These are phyloP conservation scores for Drosophila littoralis DNA, from an alignment of 1,140 invertebrate genomes.

Conservation along the genomic window DNA sequence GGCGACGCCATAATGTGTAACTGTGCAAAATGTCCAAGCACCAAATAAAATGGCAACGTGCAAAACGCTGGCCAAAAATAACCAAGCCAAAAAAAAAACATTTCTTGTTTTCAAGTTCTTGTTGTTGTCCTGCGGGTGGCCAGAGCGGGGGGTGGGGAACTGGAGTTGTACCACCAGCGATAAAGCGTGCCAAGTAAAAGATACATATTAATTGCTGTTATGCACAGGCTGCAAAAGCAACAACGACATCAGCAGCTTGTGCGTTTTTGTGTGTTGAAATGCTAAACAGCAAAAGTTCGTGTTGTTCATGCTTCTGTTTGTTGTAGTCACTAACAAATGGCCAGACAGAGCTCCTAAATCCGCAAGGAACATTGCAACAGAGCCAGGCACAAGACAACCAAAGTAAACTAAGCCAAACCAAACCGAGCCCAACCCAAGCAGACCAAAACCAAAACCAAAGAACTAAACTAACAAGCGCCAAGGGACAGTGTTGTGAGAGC, in stretches of 20 bases:
- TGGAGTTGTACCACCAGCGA: slow-evolving; percentile 30
- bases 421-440: slow-evolving; percentile 11
- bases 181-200: slow-evolving; percentile 78
- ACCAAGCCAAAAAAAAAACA: slow-evolving; percentile 12
- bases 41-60: slow-evolving; percentile 75
- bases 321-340: slow-evolving; percentile 45
- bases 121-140: background rate
- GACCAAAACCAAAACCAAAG: slow-evolving; percentile 26
- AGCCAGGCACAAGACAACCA: slow-evolving; percentile 4
- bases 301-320: slow-evolving; percentile 23
- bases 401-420: slow-evolving; percentile 22
- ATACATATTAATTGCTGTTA: slow-evolving; percentile 79
- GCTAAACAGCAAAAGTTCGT: slow-evolving; percentile 69
- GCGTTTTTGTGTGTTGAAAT: slow-evolving; percentile 66
- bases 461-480: slow-evolving; percentile 55
- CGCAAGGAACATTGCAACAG: slow-evolving; percentile 32
- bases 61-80: slow-evolving; percentile 49
- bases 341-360: slow-evolving; percentile 26
- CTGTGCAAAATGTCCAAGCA: slow-evolving; percentile 68
- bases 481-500: slow-evolving; percentile 9
- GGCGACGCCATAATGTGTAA: slow-evolving; percentile 51
- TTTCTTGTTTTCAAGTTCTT: slow-evolving; percentile 13
- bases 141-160: background rate
- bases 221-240: slow-evolving; percentile 20
- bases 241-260: slow-evolving; percentile 22